Base-by-base conservation (phyloP, 2,797 vertebrate species). In the Protosalanx chinensis region DNA sequence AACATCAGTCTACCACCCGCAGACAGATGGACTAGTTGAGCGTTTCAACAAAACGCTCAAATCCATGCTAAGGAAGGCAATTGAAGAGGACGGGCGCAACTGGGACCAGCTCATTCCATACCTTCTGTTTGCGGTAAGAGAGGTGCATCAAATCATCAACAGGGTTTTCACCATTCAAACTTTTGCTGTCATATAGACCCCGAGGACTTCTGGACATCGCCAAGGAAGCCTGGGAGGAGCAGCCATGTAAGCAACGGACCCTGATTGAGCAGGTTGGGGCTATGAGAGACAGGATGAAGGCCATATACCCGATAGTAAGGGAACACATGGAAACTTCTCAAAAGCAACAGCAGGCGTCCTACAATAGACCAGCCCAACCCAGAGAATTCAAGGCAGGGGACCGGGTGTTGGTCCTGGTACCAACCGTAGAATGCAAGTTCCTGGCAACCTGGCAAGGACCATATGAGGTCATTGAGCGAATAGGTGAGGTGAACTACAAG, bases 21-120 rank as follows among this genome's bases (percentile, higher is more conserved):
- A 27, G 23, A 27, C 23, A 27, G 6, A 7, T 35, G 35, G 35
- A 7, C 7, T 35, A 35, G 35, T 35, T 1, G 35, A 35, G 7
- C 35, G 46, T n/a, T 65, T 72, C 41, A 30, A 64, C 37, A 33
- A 72, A 15, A 72, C 27, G 5, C 46, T 64, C 12, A 65, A 58
- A 29, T 1, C 30, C 37, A 67, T 67, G 64, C n/a, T 67, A 7
- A 12, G 8, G 30, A 71, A 56, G 60, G 15, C 29, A 1, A 53
- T 53, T 8, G 27, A 51, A 10, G 6, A 7, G 3, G 60, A 71
- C 32, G 59, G 60, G n/a, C 4, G 41, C 15, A 35, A 71, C 69
- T 71, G 69, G 69, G 37, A 71, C 46, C 59, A 71, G 23, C 41
- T 71, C 6, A 15, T 64, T 0, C 60, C 41, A 2, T 51, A 71